phyloP scores from a whole-genome alignment of 2,888 invertebrate genomes.

The Pyrrhosoma nymphula region DNA sequence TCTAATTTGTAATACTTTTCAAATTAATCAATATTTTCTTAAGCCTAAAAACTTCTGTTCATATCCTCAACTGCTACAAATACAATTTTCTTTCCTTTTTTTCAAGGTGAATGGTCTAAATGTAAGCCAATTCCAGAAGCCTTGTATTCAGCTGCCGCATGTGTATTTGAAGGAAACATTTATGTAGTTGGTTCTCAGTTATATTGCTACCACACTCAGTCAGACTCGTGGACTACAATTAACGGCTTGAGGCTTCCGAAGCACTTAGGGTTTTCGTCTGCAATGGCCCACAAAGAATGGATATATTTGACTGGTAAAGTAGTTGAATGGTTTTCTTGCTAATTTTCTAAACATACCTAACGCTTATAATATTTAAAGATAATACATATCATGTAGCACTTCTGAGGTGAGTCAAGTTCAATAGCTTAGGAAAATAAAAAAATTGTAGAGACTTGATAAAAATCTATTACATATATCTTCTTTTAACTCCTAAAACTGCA shows the following conservation, averaged over 20 bases:
- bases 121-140: constrained; percentile 72
- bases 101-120: constrained; percentile 72
- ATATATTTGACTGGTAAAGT: constrained; percentile 73
- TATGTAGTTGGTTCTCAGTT: constrained; percentile 73
- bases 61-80: neutral
- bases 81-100: constrained; percentile 63
- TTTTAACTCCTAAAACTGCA: too few relatives aligned
- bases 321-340: neutral
- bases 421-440: too few relatives aligned
- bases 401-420: too few relatives aligned
- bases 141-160: constrained; percentile 73
- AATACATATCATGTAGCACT: too few relatives aligned
- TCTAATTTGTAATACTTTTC: neutral
- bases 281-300: constrained; percentile 72
- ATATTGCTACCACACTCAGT: constrained; percentile 71
- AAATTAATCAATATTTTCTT: neutral
- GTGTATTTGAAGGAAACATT: constrained; percentile 72
- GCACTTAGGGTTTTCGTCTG: constrained; percentile 72
- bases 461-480: too few relatives aligned
- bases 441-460: too few relatives aligned
- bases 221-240: constrained; percentile 71
- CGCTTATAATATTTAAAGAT: too few relatives aligned
- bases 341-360: too few relatives aligned
- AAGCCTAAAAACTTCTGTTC: neutral
- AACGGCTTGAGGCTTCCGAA: constrained; percentile 70